Conservation (phyloP, 64 coral and sea anemone genomes). For the Actinia equina region DNA sequence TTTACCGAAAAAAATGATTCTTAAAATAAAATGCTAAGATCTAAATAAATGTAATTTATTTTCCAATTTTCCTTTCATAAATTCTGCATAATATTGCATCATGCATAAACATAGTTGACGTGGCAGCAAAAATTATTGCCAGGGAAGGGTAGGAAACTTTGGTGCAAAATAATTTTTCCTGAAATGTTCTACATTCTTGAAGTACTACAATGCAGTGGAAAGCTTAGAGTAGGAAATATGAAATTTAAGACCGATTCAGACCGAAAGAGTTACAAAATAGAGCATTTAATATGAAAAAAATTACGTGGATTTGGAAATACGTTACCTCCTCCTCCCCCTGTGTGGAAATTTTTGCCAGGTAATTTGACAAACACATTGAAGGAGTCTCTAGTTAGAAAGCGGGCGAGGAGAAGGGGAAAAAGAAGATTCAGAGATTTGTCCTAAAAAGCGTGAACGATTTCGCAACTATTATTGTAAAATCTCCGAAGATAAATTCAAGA, state of each 20-base stretch:
- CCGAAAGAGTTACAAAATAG: not conserved
- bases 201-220: not conserved
- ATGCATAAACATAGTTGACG: not conserved
- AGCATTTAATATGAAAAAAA: not conserved
- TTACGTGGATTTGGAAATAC: not conserved
- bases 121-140: not conserved
- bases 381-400: not conserved
- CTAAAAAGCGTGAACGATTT: not conserved
- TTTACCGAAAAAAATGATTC: too few relatives aligned
- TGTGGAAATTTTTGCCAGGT: not conserved
- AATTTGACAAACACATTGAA: not conserved
- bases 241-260: not conserved
- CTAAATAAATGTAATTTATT: too few relatives aligned
- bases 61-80: not conserved
- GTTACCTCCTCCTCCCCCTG: not conserved
- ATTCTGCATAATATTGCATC: not conserved
- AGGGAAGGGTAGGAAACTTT: not conserved
- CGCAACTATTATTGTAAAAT: not conserved
- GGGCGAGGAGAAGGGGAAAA: not conserved
- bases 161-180: not conserved
- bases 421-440: not conserved
- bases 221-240: not conserved
- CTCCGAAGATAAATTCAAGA: not conserved
- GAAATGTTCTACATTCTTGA: not conserved
- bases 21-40: too few relatives aligned